Evolutionary conservation across 35 echinoderm and acorn worm genomes (phyloP).

Genomic region (Eucidaris tribuloides): DNA sequence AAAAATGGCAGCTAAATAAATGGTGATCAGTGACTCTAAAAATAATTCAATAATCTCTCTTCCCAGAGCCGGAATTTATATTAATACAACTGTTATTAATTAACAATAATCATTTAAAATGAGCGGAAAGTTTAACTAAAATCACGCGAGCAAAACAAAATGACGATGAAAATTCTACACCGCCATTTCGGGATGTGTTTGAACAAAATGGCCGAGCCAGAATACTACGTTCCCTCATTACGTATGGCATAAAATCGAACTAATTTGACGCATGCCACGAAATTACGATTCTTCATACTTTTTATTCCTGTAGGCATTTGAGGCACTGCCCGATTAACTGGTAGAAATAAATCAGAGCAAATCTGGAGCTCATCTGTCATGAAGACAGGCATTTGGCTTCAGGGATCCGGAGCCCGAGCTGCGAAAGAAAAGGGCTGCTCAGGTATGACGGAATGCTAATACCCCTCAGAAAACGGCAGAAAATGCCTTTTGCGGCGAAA

Average conservation of each 20-base stretch:
- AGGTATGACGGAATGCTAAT: constrained; percentile 62
- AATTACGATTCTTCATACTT: constrained; percentile 95
- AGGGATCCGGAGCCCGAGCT: constrained; percentile 84
- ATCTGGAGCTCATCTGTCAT: constrained; percentile 76
- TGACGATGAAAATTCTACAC: too few relatives aligned
- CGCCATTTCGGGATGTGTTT: too few relatives aligned
- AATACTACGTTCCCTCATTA: constrained; percentile 34
- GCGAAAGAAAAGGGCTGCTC: constrained; percentile 94
- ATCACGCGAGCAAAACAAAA: background rate
- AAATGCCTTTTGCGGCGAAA: constrained; percentile 58
- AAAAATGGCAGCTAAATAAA: too few relatives aligned
- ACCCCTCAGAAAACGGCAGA: constrained; percentile 49
- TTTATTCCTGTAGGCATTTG: constrained; percentile 97
- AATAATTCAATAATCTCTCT: too few relatives aligned
- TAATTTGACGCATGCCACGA: constrained; percentile 45
- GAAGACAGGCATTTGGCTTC: constrained; percentile 89
- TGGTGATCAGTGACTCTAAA: too few relatives aligned
- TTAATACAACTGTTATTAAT: too few relatives aligned
- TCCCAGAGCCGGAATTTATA: too few relatives aligned
- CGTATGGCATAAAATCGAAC: constrained; percentile 62
- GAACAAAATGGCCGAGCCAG: constrained; percentile 90
- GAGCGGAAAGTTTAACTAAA: too few relatives aligned
- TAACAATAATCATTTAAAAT: too few relatives aligned
- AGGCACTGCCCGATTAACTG: constrained; percentile 87
- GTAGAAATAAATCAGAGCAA: constrained; percentile 92